These are phyloP conservation scores for Apis florea DNA, from an alignment of 1,140 invertebrate species.

Conservation along the genomic window DNA sequence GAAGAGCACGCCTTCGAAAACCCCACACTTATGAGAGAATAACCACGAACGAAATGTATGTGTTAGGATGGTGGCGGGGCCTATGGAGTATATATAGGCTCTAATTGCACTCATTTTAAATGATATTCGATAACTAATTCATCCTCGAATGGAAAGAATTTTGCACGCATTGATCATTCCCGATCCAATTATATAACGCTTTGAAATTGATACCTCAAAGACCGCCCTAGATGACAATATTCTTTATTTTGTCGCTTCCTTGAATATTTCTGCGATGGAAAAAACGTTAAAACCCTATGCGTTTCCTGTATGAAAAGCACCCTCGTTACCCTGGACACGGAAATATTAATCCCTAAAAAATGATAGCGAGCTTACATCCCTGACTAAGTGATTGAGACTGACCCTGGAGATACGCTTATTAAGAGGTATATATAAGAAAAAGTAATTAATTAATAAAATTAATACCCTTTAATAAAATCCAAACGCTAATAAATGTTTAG, in stretches of 20 bases:
- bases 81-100: constrained; percentile 59
- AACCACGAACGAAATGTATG: constrained; percentile 20
- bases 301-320: neutral
- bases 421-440: neutral
- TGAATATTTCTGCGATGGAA: neutral
- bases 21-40: constrained; percentile 19
- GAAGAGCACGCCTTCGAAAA: constrained; percentile 42
- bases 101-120: constrained; percentile 50
- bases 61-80: constrained; percentile 57
- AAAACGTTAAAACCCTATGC: neutral
- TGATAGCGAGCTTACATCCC: neutral
- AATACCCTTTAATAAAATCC: neutral
- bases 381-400: neutral
- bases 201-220: neutral
- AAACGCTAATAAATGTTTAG: neutral
- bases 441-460: constrained; percentile 11
- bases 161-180: constrained; percentile 46
- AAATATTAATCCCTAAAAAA: constrained; percentile 22
- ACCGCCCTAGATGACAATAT: too few relatives aligned
- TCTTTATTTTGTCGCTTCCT: neutral
- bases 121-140: constrained; percentile 38
- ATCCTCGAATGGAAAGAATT: constrained; percentile 29
- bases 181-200: constrained; percentile 27
- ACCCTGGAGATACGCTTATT: constrained; percentile 38
- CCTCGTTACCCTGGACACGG: constrained; percentile 7